phyloP scores from a whole-genome alignment of 2,888 invertebrate species.

The Conus canariensis region DNA sequence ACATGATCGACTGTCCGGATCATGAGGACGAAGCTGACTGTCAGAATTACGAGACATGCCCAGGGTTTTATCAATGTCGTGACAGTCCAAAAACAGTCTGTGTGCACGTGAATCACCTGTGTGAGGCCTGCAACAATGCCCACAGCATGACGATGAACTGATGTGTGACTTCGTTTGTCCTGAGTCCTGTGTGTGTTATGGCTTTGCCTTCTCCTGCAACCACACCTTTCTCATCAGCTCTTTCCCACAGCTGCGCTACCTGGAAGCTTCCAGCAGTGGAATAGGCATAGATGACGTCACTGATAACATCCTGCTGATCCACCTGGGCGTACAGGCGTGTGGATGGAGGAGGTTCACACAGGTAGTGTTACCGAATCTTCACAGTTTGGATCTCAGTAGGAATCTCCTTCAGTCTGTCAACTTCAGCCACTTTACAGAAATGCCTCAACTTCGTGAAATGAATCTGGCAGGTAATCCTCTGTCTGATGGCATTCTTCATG shows the following conservation, averaged over 20 bases:
- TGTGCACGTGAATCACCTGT: slow-evolving; percentile 42
- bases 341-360: background rate
- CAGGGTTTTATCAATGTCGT: slow-evolving; percentile 40
- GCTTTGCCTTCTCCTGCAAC: slow-evolving; percentile 41
- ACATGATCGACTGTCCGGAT: background rate
- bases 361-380: slow-evolving; percentile 26
- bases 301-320: background rate
- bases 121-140: slow-evolving; percentile 46
- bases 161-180: slow-evolving; percentile 42
- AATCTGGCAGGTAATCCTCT: background rate
- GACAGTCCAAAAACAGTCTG: slow-evolving; percentile 29
- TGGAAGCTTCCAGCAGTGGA: slow-evolving; percentile 12
- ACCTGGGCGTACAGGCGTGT: slow-evolving; percentile 9
- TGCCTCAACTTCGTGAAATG: background rate
- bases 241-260: slow-evolving; percentile 21
- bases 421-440: slow-evolving; percentile 32
- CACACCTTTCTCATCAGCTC: background rate
- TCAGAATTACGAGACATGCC: background rate
- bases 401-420: background rate
- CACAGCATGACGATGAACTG: slow-evolving; percentile 42
- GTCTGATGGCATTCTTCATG: background rate
- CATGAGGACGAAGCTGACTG: background rate
- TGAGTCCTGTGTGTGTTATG: slow-evolving; percentile 29
- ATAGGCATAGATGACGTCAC: background rate
- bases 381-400: slow-evolving; percentile 23